A percentile compares a stretch with the other conserved stretches of the same genome.
Conservation (phyloP, 2,113 vertebrate genomes). For the Ascaphus truei region DNA sequence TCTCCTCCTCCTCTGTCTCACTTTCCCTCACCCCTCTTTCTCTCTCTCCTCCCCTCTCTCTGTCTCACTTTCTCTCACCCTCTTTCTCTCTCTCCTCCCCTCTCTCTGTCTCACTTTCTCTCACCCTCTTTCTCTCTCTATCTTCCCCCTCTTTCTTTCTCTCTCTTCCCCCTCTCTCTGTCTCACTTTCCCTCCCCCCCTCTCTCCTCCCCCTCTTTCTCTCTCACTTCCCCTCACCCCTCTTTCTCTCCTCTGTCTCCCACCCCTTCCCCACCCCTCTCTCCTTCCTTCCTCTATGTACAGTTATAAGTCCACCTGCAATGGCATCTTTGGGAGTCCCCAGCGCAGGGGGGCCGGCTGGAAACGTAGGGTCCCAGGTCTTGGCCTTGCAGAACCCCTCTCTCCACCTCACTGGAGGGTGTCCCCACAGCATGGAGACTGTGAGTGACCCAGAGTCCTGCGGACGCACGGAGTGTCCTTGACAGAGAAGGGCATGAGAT, state of each 20-base stretch:
- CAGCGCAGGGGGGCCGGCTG: not conserved
- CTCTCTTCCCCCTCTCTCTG: too few species aligned
- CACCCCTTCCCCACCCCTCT: not conserved
- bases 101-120: too few species aligned
- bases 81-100: not conserved
- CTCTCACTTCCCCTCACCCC: not conserved
- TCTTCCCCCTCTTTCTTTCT: not conserved
- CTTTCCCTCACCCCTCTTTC: too few species aligned
- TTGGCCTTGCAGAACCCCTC: not conserved
- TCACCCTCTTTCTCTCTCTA: not conserved
- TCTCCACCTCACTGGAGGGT: not conserved
- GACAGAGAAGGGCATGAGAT: not conserved
- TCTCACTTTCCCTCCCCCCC: not conserved
- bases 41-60: not conserved
- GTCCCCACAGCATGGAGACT: not conserved
- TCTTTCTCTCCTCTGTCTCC: not conserved
- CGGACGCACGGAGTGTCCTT: not conserved
- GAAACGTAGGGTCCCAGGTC: not conserved
- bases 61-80: not conserved
- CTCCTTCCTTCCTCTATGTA: slow-evolving; percentile 11
- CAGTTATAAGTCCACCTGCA: slow-evolving; percentile 5
- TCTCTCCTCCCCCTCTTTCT: not conserved
- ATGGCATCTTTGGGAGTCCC: slow-evolving; percentile 29
- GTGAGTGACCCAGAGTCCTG: not conserved
- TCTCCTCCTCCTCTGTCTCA: not conserved